phyloP scores from a whole-genome alignment of 1,140 invertebrate species.

The Maniola jurtina region DNA sequence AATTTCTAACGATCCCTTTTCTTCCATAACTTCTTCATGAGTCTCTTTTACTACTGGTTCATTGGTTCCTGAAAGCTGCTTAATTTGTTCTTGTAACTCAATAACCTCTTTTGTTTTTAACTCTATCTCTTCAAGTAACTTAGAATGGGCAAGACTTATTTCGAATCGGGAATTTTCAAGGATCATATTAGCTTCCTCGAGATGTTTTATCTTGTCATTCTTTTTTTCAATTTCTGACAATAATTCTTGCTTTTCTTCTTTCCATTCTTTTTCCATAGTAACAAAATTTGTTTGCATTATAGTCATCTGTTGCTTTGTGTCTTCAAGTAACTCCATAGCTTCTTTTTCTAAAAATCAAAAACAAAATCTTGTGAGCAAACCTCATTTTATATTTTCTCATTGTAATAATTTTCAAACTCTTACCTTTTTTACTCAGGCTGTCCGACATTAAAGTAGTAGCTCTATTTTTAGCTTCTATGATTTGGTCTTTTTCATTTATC shows the following conservation, averaged over 20 bases:
- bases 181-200: constrained; percentile 77
- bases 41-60: constrained; percentile 30
- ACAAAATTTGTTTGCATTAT: constrained; percentile 89
- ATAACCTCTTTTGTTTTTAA: constrained; percentile 63
- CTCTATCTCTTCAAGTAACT: constrained; percentile 79
- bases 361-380: neutral
- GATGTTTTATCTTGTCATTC: constrained; percentile 77
- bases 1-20: constrained; percentile 74
- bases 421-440: constrained; percentile 84
- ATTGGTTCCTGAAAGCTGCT: constrained; percentile 40
- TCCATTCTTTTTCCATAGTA: constrained; percentile 84
- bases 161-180: constrained; percentile 80
- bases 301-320: constrained; percentile 88
- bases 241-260: constrained; percentile 82
- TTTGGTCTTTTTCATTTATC: constrained; percentile 91
- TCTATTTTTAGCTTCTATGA: constrained; percentile 90
- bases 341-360: constrained; percentile 77
- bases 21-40: constrained; percentile 57
- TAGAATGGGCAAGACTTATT: constrained; percentile 78
- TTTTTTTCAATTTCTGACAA: constrained; percentile 79
- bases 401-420: constrained; percentile 9
- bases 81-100: constrained; percentile 61
- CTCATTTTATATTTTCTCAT: too few species aligned
- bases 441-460: constrained; percentile 89
- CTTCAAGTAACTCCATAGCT: constrained; percentile 85